These are phyloP conservation scores for Mylabris sibirica DNA, from an alignment of 2,888 invertebrate species.

Conservation along the genomic window DNA sequence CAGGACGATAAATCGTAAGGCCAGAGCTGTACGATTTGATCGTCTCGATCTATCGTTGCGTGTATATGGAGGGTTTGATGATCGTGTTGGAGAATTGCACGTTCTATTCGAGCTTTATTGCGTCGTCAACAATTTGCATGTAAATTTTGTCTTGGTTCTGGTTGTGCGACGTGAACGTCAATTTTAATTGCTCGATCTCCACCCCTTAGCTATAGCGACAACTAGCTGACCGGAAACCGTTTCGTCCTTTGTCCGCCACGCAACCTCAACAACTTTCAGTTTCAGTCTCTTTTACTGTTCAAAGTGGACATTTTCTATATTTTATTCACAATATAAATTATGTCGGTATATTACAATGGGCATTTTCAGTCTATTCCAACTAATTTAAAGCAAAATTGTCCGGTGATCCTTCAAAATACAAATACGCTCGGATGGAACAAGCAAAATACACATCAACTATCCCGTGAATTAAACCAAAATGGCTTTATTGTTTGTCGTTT, in stretches of 20 bases:
- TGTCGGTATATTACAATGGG: too few species aligned
- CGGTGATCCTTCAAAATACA: conserved; percentile 33
- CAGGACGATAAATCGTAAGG: too few species aligned
- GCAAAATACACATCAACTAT: conserved; percentile 36
- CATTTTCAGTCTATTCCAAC: conserved; percentile 21
- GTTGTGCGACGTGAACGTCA: conserved; percentile 48
- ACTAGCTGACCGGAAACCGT: conserved; percentile 55
- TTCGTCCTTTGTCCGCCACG: conserved; percentile 55
- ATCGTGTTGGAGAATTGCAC: background rate
- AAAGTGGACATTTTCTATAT: too few species aligned
- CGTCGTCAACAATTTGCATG: conserved; percentile 27
- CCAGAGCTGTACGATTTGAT: too few species aligned
- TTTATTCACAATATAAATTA: too few species aligned
- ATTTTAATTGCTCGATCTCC: conserved; percentile 53
- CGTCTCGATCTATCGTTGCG: too few species aligned
- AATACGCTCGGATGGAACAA: conserved; percentile 20
- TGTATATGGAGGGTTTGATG: background rate
- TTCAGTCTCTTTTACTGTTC: too few species aligned
- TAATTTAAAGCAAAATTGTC: conserved; percentile 36
- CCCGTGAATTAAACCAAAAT: conserved; percentile 52
- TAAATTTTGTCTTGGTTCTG: conserved; percentile 26
- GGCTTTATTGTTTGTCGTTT: conserved; percentile 51
- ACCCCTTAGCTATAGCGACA: conserved; percentile 39
- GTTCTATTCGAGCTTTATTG: background rate
- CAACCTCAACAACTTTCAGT: conserved; percentile 38